Percentiles rank a stretch among this genome's conserved stretches.
These are phyloP conservation scores for Tetrao urogallus DNA, from an alignment of 2,113 vertebrate species.

Conservation along the genomic window DNA sequence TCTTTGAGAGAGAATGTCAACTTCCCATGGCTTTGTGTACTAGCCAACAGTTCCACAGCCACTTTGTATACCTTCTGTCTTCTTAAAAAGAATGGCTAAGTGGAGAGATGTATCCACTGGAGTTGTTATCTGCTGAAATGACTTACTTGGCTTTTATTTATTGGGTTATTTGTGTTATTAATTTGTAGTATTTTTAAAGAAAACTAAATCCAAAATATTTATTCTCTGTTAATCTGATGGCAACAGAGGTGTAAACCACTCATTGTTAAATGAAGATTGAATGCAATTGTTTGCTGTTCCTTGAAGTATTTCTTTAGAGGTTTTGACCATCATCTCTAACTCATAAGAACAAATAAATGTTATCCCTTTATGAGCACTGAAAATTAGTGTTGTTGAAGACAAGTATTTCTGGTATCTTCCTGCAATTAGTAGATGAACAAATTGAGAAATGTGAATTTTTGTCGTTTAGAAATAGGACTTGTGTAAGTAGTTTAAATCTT, in stretches of 20 bases:
- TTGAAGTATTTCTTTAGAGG: slow-evolving; percentile 9
- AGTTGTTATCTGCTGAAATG: slow-evolving; percentile 7
- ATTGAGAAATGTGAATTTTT: not conserved
- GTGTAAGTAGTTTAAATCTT: not conserved
- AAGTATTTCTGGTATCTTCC: not conserved
- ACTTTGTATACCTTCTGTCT: slow-evolving; percentile 24
- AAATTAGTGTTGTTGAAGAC: not conserved
- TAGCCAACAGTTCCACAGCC: slow-evolving; percentile 28
- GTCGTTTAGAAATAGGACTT: not conserved
- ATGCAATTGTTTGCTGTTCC: slow-evolving; percentile 48
- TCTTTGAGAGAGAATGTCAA: slow-evolving; percentile 14
- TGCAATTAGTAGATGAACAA: not conserved
- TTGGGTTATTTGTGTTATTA: slow-evolving; percentile 48
- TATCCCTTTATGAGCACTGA: not conserved
- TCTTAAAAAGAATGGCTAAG: slow-evolving; percentile 19
- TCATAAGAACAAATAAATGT: not conserved
- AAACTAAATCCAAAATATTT: slow-evolving; percentile 31
- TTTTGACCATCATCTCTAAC: slow-evolving; percentile 13
- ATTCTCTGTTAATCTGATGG: not conserved
- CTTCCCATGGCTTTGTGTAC: slow-evolving; percentile 49
- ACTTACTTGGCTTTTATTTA: slow-evolving; percentile 43
- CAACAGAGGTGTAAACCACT: slow-evolving; percentile 41
- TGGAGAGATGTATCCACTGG: slow-evolving; percentile 64
- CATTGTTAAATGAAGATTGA: slow-evolving; percentile 16
- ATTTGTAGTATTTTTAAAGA: slow-evolving; percentile 39